These are phyloP conservation scores for Peromyscus eremicus DNA, from an alignment of 2,797 vertebrate species.

Conservation along the genomic window DNA sequence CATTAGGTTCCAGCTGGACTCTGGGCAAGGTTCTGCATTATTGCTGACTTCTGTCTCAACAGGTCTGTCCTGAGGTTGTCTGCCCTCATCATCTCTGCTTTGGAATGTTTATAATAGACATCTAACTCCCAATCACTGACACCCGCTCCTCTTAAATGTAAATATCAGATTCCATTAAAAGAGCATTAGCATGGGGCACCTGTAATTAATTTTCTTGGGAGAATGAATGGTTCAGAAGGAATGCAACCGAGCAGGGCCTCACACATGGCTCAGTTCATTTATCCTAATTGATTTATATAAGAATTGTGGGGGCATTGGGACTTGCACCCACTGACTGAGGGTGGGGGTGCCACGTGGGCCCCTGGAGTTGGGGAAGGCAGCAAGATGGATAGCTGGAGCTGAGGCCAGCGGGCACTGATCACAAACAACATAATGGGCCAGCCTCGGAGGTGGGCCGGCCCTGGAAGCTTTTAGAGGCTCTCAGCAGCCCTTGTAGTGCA, in stretches of 20 bases:
- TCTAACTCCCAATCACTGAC: constrained; percentile 73
- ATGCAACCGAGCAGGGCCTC: constrained; percentile 81
- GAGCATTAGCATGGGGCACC: constrained; percentile 84
- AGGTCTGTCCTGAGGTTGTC: constrained; percentile 71
- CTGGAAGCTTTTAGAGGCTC: constrained; percentile 72
- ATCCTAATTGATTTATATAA: constrained; percentile 88
- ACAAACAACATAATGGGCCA: constrained; percentile 82
- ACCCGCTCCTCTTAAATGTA: constrained; percentile 83
- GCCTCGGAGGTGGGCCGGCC: constrained; percentile 63
- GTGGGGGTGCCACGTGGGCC: background rate
- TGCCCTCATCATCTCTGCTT: constrained; percentile 79
- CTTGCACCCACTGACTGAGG: constrained; percentile 40
- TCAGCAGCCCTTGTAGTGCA: constrained; percentile 73
- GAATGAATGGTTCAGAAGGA: constrained; percentile 86
- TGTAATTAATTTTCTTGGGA: constrained; percentile 88
- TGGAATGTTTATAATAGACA: constrained; percentile 81
- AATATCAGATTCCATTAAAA: constrained; percentile 87
- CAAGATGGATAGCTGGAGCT: constrained; percentile 38
- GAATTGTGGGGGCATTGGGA: constrained; percentile 57
- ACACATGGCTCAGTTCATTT: constrained; percentile 85
- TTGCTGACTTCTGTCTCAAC: constrained; percentile 32
- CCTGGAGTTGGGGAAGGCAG: constrained; percentile 36
- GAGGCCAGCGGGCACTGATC: constrained; percentile 49
- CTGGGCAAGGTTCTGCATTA: background rate
- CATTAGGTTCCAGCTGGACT: background rate